Evolutionary conservation across 1,140 invertebrate genomes (phyloP), one percentile per base, ranked within the genome.

Genomic region (Mya arenaria): DNA sequence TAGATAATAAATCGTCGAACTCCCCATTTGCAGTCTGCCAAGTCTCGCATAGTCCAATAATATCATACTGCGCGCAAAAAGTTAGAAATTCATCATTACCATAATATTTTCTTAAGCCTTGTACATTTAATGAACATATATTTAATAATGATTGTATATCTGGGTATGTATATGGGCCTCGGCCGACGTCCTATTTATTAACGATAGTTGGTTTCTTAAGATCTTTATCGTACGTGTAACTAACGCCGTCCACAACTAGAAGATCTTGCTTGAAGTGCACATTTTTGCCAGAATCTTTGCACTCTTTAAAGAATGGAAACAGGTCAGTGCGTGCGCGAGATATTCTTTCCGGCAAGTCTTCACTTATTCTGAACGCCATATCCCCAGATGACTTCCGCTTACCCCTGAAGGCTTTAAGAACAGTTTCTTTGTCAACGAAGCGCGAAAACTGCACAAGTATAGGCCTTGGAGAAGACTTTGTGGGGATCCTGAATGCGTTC

Each of bases 401-500:
- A 8, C 28, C 8, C 8, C 10, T 10, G 58, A 60, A 15, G n/a
- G 13, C n/a, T 52, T 52, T 56, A 23, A 23, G n/a, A 23, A 23
- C 6, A 23, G 23, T 13, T 56, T 13, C 23, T 23, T 6, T 56
- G 23, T 23, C 30, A 30, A 30, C 2, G 25, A 8, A 5, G 34
- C 34, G 30, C 13, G 15, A 4, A 30, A 36, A 68, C 48, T 41
- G 39, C 17, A 68, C 37, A 13, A 68, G 37, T 36, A 68, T 68
- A n/a, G 63, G 63, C 30, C 37, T 68, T 19, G 63, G 37, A 28
- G 63, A 19, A n/a, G 63, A 36, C 48, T 68, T 68, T 36, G 36
- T 41, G 17, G 63, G 37, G 28, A 68, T 28, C 30, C 63, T 13
- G 25, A 41, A 68, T 13, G 63, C 37, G 3, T 41, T 13, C 19